phyloP scores from a whole-genome alignment of 30 jellyfish, hydroid and myxozoan genomes.

The Catostylus mosaicus region DNA sequence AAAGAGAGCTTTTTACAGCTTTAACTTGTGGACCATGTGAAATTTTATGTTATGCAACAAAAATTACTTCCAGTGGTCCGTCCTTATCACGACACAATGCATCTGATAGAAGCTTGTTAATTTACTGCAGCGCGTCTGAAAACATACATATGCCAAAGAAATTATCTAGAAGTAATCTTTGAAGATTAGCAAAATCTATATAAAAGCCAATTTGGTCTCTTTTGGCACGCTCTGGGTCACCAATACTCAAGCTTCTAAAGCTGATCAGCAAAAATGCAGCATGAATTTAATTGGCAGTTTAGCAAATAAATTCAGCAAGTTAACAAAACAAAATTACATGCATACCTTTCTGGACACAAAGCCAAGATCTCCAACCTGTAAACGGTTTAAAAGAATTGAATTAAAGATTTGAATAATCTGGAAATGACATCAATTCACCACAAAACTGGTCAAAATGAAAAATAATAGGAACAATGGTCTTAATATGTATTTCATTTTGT shows the following conservation, averaged over 20 bases:
- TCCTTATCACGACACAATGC: too few relatives aligned
- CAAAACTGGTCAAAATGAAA: neutral
- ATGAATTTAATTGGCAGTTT: neutral
- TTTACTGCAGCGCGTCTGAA: too few relatives aligned
- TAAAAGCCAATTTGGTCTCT: neutral
- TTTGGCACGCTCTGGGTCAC: neutral
- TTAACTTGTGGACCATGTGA: too few relatives aligned
- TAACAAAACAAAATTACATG: neutral
- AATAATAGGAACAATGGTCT: too few relatives aligned
- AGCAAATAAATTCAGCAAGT: neutral
- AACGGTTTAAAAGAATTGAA: neutral
- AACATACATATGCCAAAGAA: too few relatives aligned
- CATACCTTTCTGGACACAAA: constrained; percentile 64
- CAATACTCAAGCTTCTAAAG: neutral
- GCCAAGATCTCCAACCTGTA: constrained; percentile 49
- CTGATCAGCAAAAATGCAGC: neutral
- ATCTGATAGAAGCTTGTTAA: too few relatives aligned
- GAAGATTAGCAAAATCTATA: too few relatives aligned
- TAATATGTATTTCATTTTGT: too few relatives aligned
- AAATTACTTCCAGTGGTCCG: too few relatives aligned
- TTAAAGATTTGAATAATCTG: neutral
- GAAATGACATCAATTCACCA: neutral
- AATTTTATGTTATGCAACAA: too few relatives aligned
- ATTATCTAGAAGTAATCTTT: too few relatives aligned
- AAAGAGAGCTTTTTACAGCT: too few relatives aligned